phyloP scores from a whole-genome alignment of 2,113 vertebrate genomes.

The Scophthalmus maximus region DNA sequence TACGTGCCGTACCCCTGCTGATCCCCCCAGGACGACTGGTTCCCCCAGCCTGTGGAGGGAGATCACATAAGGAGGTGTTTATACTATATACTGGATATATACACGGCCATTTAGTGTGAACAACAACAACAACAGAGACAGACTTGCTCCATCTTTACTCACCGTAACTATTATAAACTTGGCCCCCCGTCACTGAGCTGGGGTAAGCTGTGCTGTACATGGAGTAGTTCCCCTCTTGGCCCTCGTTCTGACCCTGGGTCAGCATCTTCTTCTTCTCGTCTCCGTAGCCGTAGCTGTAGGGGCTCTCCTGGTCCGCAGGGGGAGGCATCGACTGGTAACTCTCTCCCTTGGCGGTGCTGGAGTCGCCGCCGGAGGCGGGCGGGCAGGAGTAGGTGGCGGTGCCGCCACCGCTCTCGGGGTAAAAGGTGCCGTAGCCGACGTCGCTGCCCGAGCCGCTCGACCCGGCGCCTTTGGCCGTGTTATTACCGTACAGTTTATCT shows the following conservation, averaged over 20 bases:
- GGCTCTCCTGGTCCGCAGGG: constrained; percentile 74
- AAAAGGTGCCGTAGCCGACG: constrained; percentile 74
- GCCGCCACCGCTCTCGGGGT: constrained; percentile 63
- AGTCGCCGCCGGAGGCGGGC: constrained; percentile 22
- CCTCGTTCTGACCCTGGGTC: constrained; percentile 55
- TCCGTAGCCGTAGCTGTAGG: constrained; percentile 80
- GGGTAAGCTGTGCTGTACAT: constrained; percentile 80
- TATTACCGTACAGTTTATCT: constrained; percentile 69
- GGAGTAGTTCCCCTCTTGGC: constrained; percentile 54
- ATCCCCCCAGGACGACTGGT: constrained; percentile 64
- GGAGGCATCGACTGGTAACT: constrained; percentile 74
- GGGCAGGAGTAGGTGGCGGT: constrained; percentile 55
- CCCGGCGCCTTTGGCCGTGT: background rate
- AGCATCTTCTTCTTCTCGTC: constrained; percentile 81
- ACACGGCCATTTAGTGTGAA: background rate
- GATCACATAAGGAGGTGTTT: background rate
- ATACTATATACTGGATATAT: background rate
- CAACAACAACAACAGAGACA: background rate
- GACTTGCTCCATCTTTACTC: constrained; percentile 18
- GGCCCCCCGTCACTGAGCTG: constrained; percentile 71
- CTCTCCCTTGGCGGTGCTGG: constrained; percentile 13
- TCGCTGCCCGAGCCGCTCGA: background rate
- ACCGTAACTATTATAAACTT: constrained; percentile 73
- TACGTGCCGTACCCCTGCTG: constrained; percentile 60
- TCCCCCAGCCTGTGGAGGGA: constrained; percentile 63